Evolutionary conservation across 2,888 invertebrate genomes (phyloP), one percentile per base, ranked within the genome.

Genomic region (Yponomeuta malinellus): DNA sequence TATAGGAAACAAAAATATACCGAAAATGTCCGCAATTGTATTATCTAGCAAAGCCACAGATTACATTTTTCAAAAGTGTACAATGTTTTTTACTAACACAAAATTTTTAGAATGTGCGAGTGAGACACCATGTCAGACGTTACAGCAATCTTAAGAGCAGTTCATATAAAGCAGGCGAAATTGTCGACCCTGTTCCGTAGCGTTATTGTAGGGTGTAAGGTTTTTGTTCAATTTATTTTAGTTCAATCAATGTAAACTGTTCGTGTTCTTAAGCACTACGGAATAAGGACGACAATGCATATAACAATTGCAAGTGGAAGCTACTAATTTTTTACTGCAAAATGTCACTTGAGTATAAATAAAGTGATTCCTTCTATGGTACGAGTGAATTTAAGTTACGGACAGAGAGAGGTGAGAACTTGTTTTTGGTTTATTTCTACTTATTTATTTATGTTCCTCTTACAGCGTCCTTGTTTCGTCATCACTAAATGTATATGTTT

Each of bases 281-380:
- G 48, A 43, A 31, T 71, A 48, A 29, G 71, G 52, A 48, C 37
- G 67, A 15, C 31, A 43, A 67, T 37, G 31, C 31, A 68, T 48
- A 23, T 68, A n/a, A 48, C 68, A 65, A 63, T 63, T 79, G 87
- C 85, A 86, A 88, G 83, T 82, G 81, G 83, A 83, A 85, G 89
- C 87, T 84, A 86, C 85, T 84, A 82, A 82, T 87, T 86, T 78
- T 78, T 78, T 78, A 79, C 84, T 84, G 89, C 87, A 80, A 82
- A 82, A 82, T 83, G 85, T 89, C 87, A 83, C 85, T 83, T 85
- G 84, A 83, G 79, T 84, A 85, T 87, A 85, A 59, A 59, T 83
- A 83, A 83, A 81, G 74, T 76, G 64, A 76, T 72, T 76, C 76
- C 77, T 77, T 78, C 79, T 75, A 74, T 48, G 68, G 65, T 31